Evolutionary conservation across 2,113 vertebrate genomes (phyloP), one percentile per base, ranked within the genome.

Genomic region (Tachysurus vachellii): DNA sequence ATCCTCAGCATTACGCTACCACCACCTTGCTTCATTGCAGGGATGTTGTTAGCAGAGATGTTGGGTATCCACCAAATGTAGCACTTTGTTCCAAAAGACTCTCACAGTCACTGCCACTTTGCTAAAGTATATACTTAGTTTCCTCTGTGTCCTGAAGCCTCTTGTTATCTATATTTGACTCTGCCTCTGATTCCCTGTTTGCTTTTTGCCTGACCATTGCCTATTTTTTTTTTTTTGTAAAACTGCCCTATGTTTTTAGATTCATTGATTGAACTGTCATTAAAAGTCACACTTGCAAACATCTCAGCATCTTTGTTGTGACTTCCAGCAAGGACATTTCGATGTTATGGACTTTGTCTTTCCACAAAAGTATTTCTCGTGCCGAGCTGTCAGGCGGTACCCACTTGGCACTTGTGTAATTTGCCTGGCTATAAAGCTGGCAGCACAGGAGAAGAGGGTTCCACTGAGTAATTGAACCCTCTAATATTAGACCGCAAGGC

Each of bases 401-500:
- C 64, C 53, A 71, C 77, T 71, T 61, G 85, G 54, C 31, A 66
- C 23, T 59, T 70, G 44, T 31, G 79, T 82, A 57, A 82, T 82
- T 73, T 86, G 26, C 26, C 42, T 82, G 54, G 66, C 4, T 81
- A 16, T 57, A 86, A 26, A 70, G 50, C 66, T 53, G 54, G 42
- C 11, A 5, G 9, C 36, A 75, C n/a, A 12, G n/a, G 66, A 7
- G 9, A 50, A 31, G 14, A 70, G 23, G 23, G 31, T 26, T 82
- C 66, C 50, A 57, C 71, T 50, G 50, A 66, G 66, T 80, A 86
- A 81, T 77, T 59, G 85, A 84, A 75, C 66, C 81, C 79, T 86
- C 56, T 42, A 81, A 80, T 73, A 77, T 82, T 56, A 77, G 88
- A 90, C 81, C 88, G 92, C 91, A 85, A 87, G 82, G 89, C 79